These are phyloP conservation scores for Lophotriccus pileatus DNA, from an alignment of 2,797 vertebrate species.

Conservation along the genomic window DNA sequence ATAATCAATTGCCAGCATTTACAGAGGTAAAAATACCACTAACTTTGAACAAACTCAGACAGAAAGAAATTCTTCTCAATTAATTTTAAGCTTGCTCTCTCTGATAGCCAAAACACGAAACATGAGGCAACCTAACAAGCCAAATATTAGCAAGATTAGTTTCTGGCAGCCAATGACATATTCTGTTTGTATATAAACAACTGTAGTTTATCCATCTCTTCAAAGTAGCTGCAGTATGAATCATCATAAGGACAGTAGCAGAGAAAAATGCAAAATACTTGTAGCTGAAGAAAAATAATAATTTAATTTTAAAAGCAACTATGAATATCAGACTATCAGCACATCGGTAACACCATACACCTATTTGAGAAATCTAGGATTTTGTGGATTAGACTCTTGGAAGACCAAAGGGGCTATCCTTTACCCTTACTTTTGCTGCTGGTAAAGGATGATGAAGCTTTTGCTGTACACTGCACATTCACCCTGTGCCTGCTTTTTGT, in stretches of 20 bases:
- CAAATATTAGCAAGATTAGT: constrained; percentile 6
- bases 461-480: background rate
- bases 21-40: background rate
- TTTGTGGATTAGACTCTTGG: background rate
- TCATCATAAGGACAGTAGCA: background rate
- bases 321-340: background rate
- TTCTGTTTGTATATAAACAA: constrained; percentile 57
- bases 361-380: background rate
- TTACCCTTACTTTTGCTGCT: background rate
- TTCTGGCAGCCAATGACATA: constrained; percentile 30
- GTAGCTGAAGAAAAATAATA: background rate
- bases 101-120: constrained; percentile 29
- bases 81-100: constrained; percentile 4
- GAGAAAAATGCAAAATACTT: constrained; percentile 8
- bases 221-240: constrained; percentile 32
- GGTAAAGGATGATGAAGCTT: background rate
- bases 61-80: constrained; percentile 6
- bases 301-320: background rate
- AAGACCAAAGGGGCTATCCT: background rate
- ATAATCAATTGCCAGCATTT: constrained; percentile 43
- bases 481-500: background rate
- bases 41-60: background rate
- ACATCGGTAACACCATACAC: background rate
- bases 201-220: constrained; percentile 14
- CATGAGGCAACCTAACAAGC: background rate